Conservation (phyloP, 2,797 vertebrate genomes). For the Amazonetta brasiliensis region DNA sequence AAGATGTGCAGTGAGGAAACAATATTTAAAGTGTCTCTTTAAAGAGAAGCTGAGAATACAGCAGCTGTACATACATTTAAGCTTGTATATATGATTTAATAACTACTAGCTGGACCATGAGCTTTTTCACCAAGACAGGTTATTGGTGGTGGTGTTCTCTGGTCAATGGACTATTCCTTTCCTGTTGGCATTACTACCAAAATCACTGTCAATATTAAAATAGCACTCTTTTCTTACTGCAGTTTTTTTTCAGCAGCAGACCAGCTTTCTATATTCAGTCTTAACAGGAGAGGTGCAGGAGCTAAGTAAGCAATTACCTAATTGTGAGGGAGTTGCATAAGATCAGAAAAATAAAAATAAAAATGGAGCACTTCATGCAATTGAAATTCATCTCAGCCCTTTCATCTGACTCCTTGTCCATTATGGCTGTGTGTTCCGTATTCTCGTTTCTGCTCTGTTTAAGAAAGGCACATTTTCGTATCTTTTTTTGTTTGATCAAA, state of each 20-base stretch:
- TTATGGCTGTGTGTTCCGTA: background rate
- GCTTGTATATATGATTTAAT: background rate
- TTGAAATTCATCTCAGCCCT: background rate
- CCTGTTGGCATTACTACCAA: background rate
- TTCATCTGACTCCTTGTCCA: background rate
- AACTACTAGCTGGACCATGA: background rate
- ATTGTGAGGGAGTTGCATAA: background rate
- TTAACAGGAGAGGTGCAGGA: background rate
- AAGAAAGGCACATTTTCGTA: background rate
- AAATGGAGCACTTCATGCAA: background rate
- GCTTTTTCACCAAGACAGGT: background rate
- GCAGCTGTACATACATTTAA: background rate
- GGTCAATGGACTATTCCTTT: background rate
- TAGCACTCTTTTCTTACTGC: background rate
- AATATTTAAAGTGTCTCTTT: background rate
- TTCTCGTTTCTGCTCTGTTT: slow-evolving; percentile 2
- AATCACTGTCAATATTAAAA: background rate
- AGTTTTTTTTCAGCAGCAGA: background rate
- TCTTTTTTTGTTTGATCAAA: slow-evolving; percentile 28
- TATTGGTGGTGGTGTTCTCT: background rate
- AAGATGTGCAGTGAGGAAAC: background rate
- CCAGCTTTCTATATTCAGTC: background rate
- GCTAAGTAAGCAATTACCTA: background rate
- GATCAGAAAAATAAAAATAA: background rate
- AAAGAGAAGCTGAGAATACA: background rate